Evolutionary conservation across 2,113 vertebrate species (phyloP).

Genomic region (Thermophis baileyi): DNA sequence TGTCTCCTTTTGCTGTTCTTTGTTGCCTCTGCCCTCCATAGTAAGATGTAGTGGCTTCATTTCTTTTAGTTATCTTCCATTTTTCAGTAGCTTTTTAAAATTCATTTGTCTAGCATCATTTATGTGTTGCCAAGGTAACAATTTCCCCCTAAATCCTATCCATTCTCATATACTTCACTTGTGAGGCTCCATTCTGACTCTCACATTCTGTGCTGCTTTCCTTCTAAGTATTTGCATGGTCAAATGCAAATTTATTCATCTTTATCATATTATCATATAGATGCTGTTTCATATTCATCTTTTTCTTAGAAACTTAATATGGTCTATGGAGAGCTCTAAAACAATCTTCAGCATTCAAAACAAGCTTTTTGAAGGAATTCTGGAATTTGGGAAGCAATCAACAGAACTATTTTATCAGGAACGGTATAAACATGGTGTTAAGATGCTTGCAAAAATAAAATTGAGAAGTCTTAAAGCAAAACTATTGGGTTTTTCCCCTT

Average conservation of each 20-base stretch:
- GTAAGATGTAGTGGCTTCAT: conserved; percentile 42
- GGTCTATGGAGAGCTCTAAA: neutral
- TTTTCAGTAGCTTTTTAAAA: conserved; percentile 44
- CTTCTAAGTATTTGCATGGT: neutral
- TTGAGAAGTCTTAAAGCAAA: neutral
- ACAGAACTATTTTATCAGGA: neutral
- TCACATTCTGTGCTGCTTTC: neutral
- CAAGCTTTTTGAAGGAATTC: neutral
- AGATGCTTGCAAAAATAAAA: neutral
- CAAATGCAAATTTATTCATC: neutral
- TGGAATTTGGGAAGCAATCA: neutral
- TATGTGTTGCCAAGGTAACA: conserved; percentile 47
- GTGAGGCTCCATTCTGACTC: neutral
- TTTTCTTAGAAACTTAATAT: neutral
- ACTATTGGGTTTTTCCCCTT: neutral
- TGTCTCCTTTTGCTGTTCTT: conserved; percentile 39
- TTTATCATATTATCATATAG: neutral
- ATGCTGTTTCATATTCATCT: neutral
- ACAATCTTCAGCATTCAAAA: neutral
- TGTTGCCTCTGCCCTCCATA: conserved; percentile 33
- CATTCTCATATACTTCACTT: conserved; percentile 11
- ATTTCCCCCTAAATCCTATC: conserved; percentile 52
- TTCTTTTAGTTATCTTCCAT: conserved; percentile 48
- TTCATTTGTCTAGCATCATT: conserved; percentile 54
- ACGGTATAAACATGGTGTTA: neutral